Evolutionary conservation across 2,113 vertebrate genomes (phyloP).

Genomic region (Muntiacus reevesi): DNA sequence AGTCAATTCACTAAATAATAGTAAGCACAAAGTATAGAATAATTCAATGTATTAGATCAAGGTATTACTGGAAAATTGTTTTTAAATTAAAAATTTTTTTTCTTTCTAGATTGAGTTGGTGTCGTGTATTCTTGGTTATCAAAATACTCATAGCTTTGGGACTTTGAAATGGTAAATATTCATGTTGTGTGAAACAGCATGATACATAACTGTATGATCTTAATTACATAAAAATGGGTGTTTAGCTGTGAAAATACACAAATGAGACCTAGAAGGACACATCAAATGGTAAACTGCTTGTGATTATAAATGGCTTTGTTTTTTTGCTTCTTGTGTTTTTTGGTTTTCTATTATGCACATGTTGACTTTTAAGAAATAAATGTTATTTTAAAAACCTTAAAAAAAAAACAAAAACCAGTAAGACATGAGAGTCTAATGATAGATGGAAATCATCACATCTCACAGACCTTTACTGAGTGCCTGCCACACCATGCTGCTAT

Average conservation of each 20-base stretch:
- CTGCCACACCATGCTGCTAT: not conserved
- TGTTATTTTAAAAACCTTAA: not conserved
- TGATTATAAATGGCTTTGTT: not conserved
- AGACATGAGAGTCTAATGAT: not conserved
- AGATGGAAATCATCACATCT: not conserved
- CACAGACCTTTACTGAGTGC: no score
- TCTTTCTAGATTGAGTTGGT: not conserved
- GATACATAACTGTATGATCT: not conserved
- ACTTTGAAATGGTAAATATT: not conserved
- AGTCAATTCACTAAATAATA: not conserved
- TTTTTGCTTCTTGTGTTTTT: not conserved
- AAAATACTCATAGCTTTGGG: not conserved
- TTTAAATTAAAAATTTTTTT: not conserved
- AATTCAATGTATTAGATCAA: not conserved
- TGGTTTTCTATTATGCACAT: not conserved
- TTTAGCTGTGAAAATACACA: not conserved
- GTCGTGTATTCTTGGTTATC: not conserved
- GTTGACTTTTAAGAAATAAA: not conserved
- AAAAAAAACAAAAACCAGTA: not conserved
- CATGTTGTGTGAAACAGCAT: not conserved
- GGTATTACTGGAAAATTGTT: not conserved
- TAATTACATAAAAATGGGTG: not conserved
- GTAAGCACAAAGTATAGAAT: not conserved
- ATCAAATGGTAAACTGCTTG: not conserved
- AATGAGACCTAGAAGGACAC: not conserved